Base-by-base conservation (phyloP, 2,113 vertebrate genomes). In the Columba livia region DNA sequence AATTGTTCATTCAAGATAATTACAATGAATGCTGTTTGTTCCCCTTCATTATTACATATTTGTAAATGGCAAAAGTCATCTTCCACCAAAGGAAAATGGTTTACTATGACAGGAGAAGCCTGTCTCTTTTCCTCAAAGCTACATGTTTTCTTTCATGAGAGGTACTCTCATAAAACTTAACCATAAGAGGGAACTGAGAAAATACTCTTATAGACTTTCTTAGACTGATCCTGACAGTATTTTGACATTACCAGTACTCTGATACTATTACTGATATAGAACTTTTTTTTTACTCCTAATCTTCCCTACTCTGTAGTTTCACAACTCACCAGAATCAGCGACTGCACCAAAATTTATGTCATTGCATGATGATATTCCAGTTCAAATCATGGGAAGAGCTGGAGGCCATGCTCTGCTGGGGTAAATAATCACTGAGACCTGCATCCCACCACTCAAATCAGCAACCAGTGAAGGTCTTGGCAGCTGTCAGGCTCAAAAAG, bases 1-100 rank as follows among this genome's bases (percentile, higher is more conserved):
- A 16, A 79, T 85, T 95, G 84, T 95, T 92, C 40, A 14, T 89
- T 92, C 57, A 38, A 89, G 77, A 82, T 57, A 67, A 69, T 87
- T 72, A 50, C 61, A 90, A 94, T 26, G 32, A 36, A 57, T 36
- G 62, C 29, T 72, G 34, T 92, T 96, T 94, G 84, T 64, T 96
- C 58, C 57, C 78, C 57, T 86, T 87, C 66, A 2, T 69, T 89
- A 87, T 69, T 58, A 40, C 0, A 2, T 57, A 40, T 82, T 89
- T 92, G n/a, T 72, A 79, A 92, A 85, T 47, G 77, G 50, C 78
- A 85, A 40, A 4, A 89, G 12, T n/a, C 51, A 34, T 73, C 73
- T 85, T 67, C 69, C 24, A 93, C 32, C 69, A 32, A 31, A 58
- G 31, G 25, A 79, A 92, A 85, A 65, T 10, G 40, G 24, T 60